phyloP scores from a whole-genome alignment of 2,888 invertebrate genomes.

The Tuta absoluta region DNA sequence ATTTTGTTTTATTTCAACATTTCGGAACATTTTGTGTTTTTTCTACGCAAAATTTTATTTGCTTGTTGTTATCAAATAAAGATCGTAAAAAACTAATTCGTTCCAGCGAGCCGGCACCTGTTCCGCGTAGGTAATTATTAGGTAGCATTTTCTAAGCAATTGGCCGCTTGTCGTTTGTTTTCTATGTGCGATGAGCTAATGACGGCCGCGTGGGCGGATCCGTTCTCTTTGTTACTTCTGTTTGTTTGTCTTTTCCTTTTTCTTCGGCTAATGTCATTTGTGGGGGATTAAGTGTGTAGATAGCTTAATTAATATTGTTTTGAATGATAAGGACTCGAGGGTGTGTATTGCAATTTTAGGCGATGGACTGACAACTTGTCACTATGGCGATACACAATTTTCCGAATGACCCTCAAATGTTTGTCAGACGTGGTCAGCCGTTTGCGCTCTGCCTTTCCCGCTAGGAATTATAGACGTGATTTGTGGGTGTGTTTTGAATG shows the following conservation, averaged over 20 bases:
- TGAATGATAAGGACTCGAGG: too few species aligned
- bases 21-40: too few species aligned
- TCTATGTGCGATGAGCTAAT: conserved; percentile 41
- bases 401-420: too few species aligned
- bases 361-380: too few species aligned
- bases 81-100: conserved; percentile 39
- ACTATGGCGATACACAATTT: too few species aligned
- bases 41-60: too few species aligned
- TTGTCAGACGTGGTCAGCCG: too few species aligned
- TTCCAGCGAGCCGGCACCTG: conserved; percentile 38
- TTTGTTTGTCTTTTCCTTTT: conserved; percentile 14
- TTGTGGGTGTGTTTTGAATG: too few species aligned
- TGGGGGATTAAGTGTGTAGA: neutral
- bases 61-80: neutral
- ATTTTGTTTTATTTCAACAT: too few species aligned
- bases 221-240: conserved; percentile 25
- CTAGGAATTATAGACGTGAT: too few species aligned
- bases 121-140: conserved; percentile 43
- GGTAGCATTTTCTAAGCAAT: conserved; percentile 60
- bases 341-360: too few species aligned
- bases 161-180: conserved; percentile 57
- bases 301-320: neutral
- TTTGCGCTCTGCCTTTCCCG: too few species aligned
- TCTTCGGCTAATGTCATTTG: conserved; percentile 7
- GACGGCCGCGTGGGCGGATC: conserved; percentile 23